Conservation (phyloP, 1,140 invertebrate genomes). For the Aphaenogaster floridana region DNA sequence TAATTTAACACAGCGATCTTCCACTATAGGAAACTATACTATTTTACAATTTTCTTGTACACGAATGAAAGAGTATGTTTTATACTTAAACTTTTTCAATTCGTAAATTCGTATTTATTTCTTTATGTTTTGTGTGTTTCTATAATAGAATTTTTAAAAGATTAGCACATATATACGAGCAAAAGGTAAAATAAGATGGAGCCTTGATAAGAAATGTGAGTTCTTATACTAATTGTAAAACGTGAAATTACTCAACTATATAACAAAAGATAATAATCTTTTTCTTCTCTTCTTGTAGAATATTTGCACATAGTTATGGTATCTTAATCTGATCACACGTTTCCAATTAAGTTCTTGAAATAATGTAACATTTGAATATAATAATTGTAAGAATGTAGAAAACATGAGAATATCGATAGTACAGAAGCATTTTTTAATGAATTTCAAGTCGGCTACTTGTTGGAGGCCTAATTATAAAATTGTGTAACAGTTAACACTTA, state of each 20-base stretch:
- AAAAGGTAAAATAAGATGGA: conserved; percentile 18
- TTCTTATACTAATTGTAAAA: conserved; percentile 21
- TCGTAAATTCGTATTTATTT: background rate
- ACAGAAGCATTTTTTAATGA: conserved; percentile 1
- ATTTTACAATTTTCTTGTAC: conserved; percentile 1
- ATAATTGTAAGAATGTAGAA: conserved; percentile 32
- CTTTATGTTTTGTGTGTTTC: background rate
- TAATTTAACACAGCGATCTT: conserved; percentile 14
- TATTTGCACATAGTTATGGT: conserved; percentile 26
- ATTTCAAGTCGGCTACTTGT: background rate
- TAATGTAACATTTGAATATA: conserved; percentile 28
- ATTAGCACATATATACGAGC: background rate
- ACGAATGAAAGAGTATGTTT: background rate
- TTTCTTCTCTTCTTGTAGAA: conserved; percentile 7
- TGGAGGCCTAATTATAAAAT: conserved; percentile 33
- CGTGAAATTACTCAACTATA: conserved; percentile 6
- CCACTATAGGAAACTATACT: background rate
- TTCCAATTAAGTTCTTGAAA: conserved; percentile 19
- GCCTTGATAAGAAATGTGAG: conserved; percentile 41
- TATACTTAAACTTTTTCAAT: background rate
- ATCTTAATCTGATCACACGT: conserved; percentile 21
- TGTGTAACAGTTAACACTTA: background rate
- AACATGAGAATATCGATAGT: background rate
- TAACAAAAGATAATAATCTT: background rate
- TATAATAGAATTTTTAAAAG: conserved; percentile 27